Base-by-base conservation (phyloP, 2,113 vertebrate species). In the Tor tambroides region DNA sequence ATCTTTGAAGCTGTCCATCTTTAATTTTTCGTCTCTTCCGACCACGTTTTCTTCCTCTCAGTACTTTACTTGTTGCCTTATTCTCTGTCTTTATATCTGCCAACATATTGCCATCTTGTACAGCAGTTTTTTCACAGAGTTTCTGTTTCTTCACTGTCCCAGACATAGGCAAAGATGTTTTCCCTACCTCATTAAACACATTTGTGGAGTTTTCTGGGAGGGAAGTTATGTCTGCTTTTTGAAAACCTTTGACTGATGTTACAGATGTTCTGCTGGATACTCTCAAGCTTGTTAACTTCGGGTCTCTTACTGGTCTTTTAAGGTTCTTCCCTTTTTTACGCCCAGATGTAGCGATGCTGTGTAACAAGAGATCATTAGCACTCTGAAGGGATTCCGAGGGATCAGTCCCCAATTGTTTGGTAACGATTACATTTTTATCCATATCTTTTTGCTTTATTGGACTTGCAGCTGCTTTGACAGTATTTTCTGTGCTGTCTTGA, bases 291-390 rank as follows among this genome's bases (percentile, higher is more conserved):
- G 26, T 8, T 10, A 86, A 23, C 23, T 51, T 51, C 17, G 14
- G 49, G 15, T 17, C 5, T 51, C 49, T 51, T 17, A 17, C 5
- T 7, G 30, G 43, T 35, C 5, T 14, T 54, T 86, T 80, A 11
- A 65, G 28, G 28, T 69, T 80, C 4, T 86, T 86, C 21, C 43
- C 56, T 63, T 23, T 51, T 69, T 79, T 86, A 6, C 4, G 15
- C 65, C 11, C 28, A 43, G 6, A 15, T 54, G 6, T 14, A 49
- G 8, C 9, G 35, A 80, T 54, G 19, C 15, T 49, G 14, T 71
- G 63, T 38, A 23, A 28, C 32, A 30, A 23, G 56, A n/a, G 14
- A 46, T 43, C 79, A 9, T 12, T 28, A 80, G 9, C 21, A 63
- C n/a, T 77, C 61, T 28, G 41, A 54, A 28, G 23, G 30, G 6